A percentile compares a stretch with the other conserved stretches of the same genome.
phyloP scores from a whole-genome alignment of 2,797 vertebrate species.

The Esox lucius region DNA sequence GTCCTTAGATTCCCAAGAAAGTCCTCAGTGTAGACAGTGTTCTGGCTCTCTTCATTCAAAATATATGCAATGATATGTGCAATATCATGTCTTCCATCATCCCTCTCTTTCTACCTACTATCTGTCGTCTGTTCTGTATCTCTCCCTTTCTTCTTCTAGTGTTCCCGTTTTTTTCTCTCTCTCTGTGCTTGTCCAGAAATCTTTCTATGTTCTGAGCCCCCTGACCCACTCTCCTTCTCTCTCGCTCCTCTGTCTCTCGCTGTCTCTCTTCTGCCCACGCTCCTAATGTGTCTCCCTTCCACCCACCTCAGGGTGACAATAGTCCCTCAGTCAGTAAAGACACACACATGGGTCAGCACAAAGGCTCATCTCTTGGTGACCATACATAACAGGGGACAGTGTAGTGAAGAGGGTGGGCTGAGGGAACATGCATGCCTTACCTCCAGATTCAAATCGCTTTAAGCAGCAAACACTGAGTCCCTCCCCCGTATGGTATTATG shows the following conservation, averaged over 20 bases:
- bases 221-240: not conserved
- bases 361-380: constrained; percentile 58
- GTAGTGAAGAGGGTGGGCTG: constrained; percentile 10
- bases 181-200: constrained; percentile 40
- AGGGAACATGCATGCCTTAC: constrained; percentile 16
- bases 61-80: constrained; percentile 63
- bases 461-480: constrained; percentile 38
- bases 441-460: constrained; percentile 21
- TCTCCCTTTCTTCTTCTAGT: not conserved
- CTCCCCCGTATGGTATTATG: constrained; percentile 2
- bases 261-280: constrained; percentile 29
- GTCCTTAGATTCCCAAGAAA: constrained; percentile 35
- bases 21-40: constrained; percentile 58
- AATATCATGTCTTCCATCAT: not conserved
- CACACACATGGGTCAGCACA: constrained; percentile 44
- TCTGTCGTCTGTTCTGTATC: not conserved
- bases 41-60: constrained; percentile 64
- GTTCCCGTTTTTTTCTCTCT: not conserved
- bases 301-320: constrained; percentile 62
- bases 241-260: not conserved
- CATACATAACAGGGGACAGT: constrained; percentile 41
- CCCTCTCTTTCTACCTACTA: not conserved
- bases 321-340: constrained; percentile 53
- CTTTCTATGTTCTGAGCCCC: constrained; percentile 23
- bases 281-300: constrained; percentile 46